These are phyloP conservation scores for Eledona agricola DNA, from an alignment of 2,888 invertebrate genomes.

Conservation along the genomic window DNA sequence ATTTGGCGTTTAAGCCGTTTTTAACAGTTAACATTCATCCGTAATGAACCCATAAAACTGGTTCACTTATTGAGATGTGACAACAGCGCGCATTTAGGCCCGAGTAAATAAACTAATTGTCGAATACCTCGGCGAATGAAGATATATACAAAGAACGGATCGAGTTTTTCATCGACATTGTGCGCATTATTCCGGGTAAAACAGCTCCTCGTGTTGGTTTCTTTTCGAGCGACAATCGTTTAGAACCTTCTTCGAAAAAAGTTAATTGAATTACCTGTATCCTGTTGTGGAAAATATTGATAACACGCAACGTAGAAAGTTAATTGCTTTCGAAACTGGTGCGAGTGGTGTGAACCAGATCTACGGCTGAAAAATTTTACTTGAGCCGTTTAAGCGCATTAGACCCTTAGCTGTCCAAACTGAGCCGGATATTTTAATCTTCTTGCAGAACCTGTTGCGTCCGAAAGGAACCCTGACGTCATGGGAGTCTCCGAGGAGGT, in stretches of 20 bases:
- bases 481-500: conserved; percentile 62
- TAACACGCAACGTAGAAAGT: conserved; percentile 27
- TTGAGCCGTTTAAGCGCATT: conserved; percentile 5
- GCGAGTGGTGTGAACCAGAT: background rate
- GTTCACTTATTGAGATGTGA: conserved; percentile 36
- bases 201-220: conserved; percentile 35
- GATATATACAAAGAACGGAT: conserved; percentile 46
- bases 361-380: background rate
- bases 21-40: conserved; percentile 26
- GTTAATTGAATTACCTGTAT: conserved; percentile 32
- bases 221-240: conserved; percentile 14
- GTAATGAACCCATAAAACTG: conserved; percentile 36
- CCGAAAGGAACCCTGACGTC: conserved; percentile 56
- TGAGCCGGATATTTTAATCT: conserved; percentile 13
- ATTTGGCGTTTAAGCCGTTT: conserved; percentile 5
- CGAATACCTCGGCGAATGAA: conserved; percentile 53
- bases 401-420: conserved; percentile 1
- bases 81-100: conserved; percentile 35
- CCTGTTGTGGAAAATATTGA: conserved; percentile 25
- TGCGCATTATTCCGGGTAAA: conserved; percentile 44
- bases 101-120: conserved; percentile 55
- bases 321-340: conserved; percentile 12
- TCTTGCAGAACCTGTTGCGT: conserved; percentile 58
- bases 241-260: conserved; percentile 12
- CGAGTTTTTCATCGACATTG: conserved; percentile 44